Evolutionary conservation across 1,140 invertebrate species (phyloP).

Genomic region (Atopsyche davidsoni): DNA sequence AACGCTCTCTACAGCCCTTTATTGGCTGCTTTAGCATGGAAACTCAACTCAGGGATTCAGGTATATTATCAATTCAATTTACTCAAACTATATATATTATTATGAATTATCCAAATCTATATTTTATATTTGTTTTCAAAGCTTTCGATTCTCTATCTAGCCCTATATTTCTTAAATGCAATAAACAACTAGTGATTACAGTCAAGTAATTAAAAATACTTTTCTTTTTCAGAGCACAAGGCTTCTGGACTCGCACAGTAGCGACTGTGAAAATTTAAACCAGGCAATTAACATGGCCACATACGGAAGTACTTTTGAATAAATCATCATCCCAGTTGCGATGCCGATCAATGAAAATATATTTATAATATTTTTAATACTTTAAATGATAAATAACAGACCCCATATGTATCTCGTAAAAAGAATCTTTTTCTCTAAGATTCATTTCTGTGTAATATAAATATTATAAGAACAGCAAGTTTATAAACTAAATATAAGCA

Average conservation of each 20-base stretch:
- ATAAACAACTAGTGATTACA: too few relatives aligned
- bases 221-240: constrained; percentile 23
- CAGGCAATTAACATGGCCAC: constrained; percentile 27
- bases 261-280: constrained; percentile 28
- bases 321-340: neutral
- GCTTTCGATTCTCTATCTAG: too few relatives aligned
- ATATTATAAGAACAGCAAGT: too few relatives aligned
- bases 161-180: too few relatives aligned
- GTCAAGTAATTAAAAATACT: constrained; percentile 3
- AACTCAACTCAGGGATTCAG: constrained; percentile 25
- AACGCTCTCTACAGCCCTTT: constrained; percentile 65
- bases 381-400: constrained; percentile 3
- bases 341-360: too few relatives aligned
- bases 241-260: constrained; percentile 28
- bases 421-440: too few relatives aligned
- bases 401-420: neutral
- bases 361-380: too few relatives aligned
- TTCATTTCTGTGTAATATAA: too few relatives aligned
- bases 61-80: too few relatives aligned
- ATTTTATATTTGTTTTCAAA: too few relatives aligned
- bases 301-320: constrained; percentile 22
- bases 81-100: neutral
- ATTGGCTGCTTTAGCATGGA: constrained; percentile 34
- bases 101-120: neutral
- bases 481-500: too few relatives aligned